These are phyloP conservation scores for Leucophora obtusa DNA, from an alignment of 2,888 invertebrate genomes.

Conservation along the genomic window DNA sequence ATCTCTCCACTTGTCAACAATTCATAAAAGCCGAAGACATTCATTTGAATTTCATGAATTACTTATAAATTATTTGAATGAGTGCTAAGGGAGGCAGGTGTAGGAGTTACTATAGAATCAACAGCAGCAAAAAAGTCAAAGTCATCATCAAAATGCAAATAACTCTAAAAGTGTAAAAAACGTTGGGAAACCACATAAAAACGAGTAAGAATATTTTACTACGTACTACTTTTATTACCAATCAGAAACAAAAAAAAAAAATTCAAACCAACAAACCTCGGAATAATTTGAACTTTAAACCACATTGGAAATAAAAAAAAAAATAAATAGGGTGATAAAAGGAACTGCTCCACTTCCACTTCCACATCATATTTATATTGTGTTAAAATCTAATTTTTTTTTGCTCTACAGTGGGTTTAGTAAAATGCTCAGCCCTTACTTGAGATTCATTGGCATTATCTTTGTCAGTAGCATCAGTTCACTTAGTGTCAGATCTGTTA, in stretches of 20 bases:
- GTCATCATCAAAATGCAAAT: constrained; percentile 62
- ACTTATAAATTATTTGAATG: constrained; percentile 59
- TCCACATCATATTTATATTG: constrained; percentile 32
- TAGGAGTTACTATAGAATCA: background rate
- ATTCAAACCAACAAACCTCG: constrained; percentile 50
- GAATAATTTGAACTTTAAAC: constrained; percentile 53
- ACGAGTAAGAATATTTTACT: background rate
- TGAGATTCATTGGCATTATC: too few relatives aligned
- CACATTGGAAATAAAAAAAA: constrained; percentile 37
- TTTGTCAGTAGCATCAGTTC: too few relatives aligned
- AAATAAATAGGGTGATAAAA: constrained; percentile 43
- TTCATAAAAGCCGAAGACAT: constrained; percentile 49
- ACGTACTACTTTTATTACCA: constrained; percentile 21
- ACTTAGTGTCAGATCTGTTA: too few relatives aligned
- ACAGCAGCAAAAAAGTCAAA: constrained; percentile 48
- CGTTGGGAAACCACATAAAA: constrained; percentile 13
- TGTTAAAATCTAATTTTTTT: too few relatives aligned
- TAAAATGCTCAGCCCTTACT: too few relatives aligned
- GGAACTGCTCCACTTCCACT: constrained; percentile 47
- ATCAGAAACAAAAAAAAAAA: background rate
- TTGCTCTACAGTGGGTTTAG: too few relatives aligned
- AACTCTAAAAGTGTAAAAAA: constrained; percentile 34
- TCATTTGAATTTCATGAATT: constrained; percentile 64
- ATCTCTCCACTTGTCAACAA: constrained; percentile 35
- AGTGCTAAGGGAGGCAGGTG: constrained; percentile 4